phyloP scores from a whole-genome alignment of 2,797 vertebrate species.

The Schizopygopsis pylzovi region DNA sequence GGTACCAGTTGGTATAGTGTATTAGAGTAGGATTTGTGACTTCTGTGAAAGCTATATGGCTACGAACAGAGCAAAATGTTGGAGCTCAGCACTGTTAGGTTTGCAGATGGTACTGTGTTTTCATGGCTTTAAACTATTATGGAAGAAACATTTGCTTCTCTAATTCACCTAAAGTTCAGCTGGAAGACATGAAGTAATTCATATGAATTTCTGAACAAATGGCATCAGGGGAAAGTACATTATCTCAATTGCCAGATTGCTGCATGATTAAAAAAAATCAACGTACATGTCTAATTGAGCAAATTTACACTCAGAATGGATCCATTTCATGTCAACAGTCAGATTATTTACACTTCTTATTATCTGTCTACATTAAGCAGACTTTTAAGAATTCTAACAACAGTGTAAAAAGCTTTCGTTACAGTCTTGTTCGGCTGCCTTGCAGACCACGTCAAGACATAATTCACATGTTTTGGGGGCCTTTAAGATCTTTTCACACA shows the following conservation, averaged over 20 bases:
- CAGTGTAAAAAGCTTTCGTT: neutral
- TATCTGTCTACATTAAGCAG: neutral
- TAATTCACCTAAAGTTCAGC: neutral
- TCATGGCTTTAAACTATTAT: neutral
- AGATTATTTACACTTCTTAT: neutral
- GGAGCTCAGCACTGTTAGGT: constrained; percentile 1
- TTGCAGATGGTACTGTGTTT: constrained; percentile 25
- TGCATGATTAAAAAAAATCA: neutral
- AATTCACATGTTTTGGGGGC: neutral
- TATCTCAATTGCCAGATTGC: neutral
- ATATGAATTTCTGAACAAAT: neutral
- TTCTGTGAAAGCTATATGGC: constrained; percentile 7
- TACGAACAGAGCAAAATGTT: neutral
- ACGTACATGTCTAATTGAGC: neutral
- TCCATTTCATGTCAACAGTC: neutral
- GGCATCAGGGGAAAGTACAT: neutral
- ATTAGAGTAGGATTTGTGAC: constrained; percentile 10
- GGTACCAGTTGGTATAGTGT: neutral
- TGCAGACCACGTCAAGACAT: neutral
- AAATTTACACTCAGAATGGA: neutral
- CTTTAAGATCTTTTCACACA: neutral
- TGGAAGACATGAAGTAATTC: constrained; percentile 36
- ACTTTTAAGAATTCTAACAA: neutral
- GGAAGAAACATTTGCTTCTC: constrained; percentile 28
- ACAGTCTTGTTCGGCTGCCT: neutral